Evolutionary conservation across 1,140 invertebrate species (phyloP).

Genomic region (Dreissena rostriformis): DNA sequence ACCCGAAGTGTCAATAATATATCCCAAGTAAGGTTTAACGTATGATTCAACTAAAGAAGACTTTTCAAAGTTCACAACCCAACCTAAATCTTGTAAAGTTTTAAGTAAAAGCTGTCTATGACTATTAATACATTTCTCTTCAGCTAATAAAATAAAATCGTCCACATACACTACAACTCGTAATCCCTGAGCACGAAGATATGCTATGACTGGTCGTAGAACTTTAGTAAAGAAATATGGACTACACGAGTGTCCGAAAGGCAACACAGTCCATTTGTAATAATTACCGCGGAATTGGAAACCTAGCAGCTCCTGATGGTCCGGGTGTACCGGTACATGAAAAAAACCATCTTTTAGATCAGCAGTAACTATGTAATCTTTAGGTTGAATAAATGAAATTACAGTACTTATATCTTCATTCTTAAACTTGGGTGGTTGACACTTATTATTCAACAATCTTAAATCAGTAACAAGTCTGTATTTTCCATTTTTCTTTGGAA

Average conservation of each 20-base stretch:
- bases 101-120: not conserved
- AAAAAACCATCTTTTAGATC: not conserved
- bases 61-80: not conserved
- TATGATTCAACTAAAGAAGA: not conserved
- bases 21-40: not conserved
- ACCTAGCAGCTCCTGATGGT: not conserved
- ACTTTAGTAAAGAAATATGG: constrained; percentile 1
- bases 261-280: not conserved
- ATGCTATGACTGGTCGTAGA: not conserved
- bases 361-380: not conserved
- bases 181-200: not conserved
- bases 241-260: not conserved
- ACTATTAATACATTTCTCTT: not conserved
- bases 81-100: not conserved
- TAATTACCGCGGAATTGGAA: not conserved
- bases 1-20: not conserved
- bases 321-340: not conserved
- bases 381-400: not conserved
- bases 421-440: not conserved
- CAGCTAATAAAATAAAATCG: constrained; percentile 5
- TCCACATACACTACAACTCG: constrained; percentile 20
- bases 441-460: not conserved
- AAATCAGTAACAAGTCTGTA: not conserved
- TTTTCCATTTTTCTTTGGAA: constrained; percentile 2
- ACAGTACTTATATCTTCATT: not conserved